Evolutionary conservation across 1,140 invertebrate genomes (phyloP).

Genomic region (Calliphora vicina): DNA sequence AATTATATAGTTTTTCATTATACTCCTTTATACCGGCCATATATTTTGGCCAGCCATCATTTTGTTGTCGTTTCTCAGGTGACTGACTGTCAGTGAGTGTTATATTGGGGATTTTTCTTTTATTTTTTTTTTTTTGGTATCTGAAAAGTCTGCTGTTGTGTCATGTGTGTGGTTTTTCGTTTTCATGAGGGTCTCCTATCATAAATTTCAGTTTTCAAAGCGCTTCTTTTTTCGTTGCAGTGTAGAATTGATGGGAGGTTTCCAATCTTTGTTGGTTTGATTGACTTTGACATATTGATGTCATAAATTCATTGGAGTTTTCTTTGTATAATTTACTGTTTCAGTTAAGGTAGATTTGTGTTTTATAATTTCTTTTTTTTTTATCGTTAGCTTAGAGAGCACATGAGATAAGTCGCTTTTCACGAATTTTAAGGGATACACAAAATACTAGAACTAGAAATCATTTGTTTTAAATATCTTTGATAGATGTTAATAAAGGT

Average conservation of each 20-base stretch:
- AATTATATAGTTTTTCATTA: neutral
- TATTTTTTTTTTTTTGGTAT: neutral
- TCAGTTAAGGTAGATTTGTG: neutral
- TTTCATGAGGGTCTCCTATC: neutral
- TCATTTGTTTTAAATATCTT: no score
- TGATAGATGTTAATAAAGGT: no score
- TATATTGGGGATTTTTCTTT: no score
- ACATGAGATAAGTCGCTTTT: no score
- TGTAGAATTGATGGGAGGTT: neutral
- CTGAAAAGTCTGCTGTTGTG: neutral
- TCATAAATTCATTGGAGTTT: conserved; percentile 5
- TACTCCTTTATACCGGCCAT: neutral
- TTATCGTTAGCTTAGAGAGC: no score
- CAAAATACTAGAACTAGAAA: no score
- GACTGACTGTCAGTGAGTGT: neutral
- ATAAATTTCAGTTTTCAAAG: neutral
- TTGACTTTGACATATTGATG: conserved; percentile 26
- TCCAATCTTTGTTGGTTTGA: conserved; percentile 14
- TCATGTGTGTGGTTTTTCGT: neutral
- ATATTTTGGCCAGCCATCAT: neutral
- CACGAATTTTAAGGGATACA: no score
- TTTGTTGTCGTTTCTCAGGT: neutral
- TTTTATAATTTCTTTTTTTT: no score
- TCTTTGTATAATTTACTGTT: neutral
- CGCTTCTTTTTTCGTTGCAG: no score